Base-by-base conservation (phyloP, 2,113 vertebrate species). In the Circaetus cinerascens region DNA sequence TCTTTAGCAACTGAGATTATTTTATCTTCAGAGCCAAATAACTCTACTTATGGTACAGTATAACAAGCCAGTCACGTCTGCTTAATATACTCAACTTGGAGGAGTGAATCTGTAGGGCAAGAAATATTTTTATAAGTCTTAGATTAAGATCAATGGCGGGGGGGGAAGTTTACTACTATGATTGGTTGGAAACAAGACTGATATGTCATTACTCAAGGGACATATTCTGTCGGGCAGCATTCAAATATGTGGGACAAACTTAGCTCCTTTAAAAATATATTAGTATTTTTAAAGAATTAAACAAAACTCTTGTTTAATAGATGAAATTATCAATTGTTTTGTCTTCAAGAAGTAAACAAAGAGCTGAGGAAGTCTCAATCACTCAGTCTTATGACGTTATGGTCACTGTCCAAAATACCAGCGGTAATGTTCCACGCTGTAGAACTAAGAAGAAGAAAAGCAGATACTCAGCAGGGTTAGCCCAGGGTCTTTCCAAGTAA, bases 321-420 rank as follows among this genome's bases (percentile, higher is more conserved):
- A 63, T 80, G 22, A 68, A 88, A 57, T 63, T 92, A 83, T 92
- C 60, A 79, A 3, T 55, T 94, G 67, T 94, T 97, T 92, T 94
- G 88, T 96, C 95, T 96, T 92, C 45, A 34, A 73, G 88, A 92
- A 71, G 92, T 95, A 97, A 97, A 97, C 93, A 97, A 86, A 94
- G 59, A 73, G 41, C 82, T 34, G 41, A 80, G 59, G 75, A 88
- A 92, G 63, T 86, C 78, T 94, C 82, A 80, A 0, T 69, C 71
- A 79, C 62, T 94, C 46, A 23, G 75, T 96, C 92, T 88, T 83
- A 73, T 93, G 95, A 97, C 93, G 82, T 83, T 80, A 53, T 97
- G 93, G 85, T 96, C 96, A 93, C 74, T 94, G 92, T 96, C 93
- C 96, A 97, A 97, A 96, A 97, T 95, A 90, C 92, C 95, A 95